Conservation (phyloP, 2,797 vertebrate genomes). For the Ciconia nigra region DNA sequence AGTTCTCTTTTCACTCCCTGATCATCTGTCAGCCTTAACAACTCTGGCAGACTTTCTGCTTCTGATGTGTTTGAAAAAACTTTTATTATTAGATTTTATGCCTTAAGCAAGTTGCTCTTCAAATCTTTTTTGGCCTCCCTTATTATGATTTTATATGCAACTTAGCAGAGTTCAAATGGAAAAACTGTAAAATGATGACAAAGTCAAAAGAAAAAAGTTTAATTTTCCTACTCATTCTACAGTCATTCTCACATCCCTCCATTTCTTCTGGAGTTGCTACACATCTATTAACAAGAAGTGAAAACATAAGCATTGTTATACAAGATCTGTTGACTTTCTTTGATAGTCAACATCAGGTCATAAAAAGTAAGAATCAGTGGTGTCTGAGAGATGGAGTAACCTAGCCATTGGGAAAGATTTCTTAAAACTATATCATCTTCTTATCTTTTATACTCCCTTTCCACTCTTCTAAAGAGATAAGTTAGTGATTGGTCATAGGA, state of each 20-base stretch:
- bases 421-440: neutral
- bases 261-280: neutral
- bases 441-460: neutral
- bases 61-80: neutral
- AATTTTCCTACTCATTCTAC: neutral
- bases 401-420: neutral
- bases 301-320: neutral
- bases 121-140: neutral
- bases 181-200: neutral
- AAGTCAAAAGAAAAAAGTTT: neutral
- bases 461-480: neutral
- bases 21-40: neutral
- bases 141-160: neutral
- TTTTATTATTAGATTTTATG: neutral
- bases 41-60: neutral
- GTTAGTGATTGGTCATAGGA: neutral
- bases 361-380: neutral
- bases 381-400: neutral
- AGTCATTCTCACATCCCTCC: neutral
- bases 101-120: neutral
- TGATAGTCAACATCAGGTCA: neutral
- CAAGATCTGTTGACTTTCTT: neutral
- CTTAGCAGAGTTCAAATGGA: neutral
- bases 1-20: neutral
- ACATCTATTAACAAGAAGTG: neutral